Conservation (phyloP, 2,113 vertebrate genomes). For the Xenopus laevis region DNA sequence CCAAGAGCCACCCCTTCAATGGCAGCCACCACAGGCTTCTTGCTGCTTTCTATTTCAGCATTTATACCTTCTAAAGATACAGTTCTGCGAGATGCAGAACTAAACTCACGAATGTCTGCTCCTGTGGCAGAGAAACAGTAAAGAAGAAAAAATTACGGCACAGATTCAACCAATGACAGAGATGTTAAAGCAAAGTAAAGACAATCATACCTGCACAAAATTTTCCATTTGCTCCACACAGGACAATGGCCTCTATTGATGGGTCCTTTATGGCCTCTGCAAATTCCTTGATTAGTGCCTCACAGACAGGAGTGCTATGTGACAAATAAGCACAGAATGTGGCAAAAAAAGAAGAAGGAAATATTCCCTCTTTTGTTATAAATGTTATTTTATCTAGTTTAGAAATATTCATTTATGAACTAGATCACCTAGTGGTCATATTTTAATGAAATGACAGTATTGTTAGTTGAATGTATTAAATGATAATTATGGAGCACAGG, state of each 20-base stretch:
- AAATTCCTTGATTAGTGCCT: conserved; percentile 63
- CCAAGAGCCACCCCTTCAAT: conserved; percentile 84
- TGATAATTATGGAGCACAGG: too few relatives aligned
- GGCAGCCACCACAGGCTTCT: conserved; percentile 86
- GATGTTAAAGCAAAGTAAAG: background rate
- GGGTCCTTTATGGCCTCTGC: conserved; percentile 66
- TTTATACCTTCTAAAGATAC: conserved; percentile 58
- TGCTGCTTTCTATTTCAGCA: conserved; percentile 68
- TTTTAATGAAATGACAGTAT: too few relatives aligned
- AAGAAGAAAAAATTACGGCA: background rate
- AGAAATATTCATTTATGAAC: too few relatives aligned
- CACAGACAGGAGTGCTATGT: conserved; percentile 62
- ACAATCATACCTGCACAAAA: conserved; percentile 79
- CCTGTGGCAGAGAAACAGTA: conserved; percentile 61
- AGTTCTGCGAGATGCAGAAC: accelerated
- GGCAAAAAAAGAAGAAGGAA: too few relatives aligned
- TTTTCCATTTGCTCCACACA: conserved; percentile 77
- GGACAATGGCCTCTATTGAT: conserved; percentile 73
- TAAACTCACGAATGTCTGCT: conserved; percentile 78
- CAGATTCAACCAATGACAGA: background rate
- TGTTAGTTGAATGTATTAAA: too few relatives aligned
- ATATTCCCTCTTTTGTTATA: too few relatives aligned
- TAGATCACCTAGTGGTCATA: too few relatives aligned
- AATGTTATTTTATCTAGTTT: too few relatives aligned
- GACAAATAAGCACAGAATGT: too few relatives aligned